Conservation (phyloP, 2,888 invertebrate genomes). For the Minunthozetes semirufus region DNA sequence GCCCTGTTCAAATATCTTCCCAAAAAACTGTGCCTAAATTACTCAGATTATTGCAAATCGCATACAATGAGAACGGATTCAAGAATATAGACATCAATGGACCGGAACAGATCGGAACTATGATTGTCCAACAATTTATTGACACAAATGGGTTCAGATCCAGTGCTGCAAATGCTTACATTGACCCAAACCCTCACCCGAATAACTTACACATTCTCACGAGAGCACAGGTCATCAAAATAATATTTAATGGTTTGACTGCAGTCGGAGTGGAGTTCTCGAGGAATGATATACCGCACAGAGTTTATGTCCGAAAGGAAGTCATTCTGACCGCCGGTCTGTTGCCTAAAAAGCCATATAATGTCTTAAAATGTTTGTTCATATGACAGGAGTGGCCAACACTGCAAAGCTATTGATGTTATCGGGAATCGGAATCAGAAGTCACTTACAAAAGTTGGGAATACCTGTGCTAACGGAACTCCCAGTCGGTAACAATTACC, state of each 20-base stretch:
- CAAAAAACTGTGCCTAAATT: too few species aligned
- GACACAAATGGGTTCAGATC: not conserved
- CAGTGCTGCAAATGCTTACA: not conserved
- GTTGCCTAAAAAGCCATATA: too few species aligned
- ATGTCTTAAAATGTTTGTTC: too few species aligned
- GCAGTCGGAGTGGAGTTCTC: not conserved
- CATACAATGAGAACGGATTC: not conserved
- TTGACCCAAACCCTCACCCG: not conserved
- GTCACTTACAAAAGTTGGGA: not conserved
- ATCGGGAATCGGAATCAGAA: not conserved
- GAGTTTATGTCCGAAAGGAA: not conserved
- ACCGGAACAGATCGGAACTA: not conserved
- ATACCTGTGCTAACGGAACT: not conserved
- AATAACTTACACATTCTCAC: not conserved
- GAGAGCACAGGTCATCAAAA: not conserved
- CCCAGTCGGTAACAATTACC: not conserved
- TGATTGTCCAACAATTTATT: not conserved
- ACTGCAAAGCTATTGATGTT: not conserved
- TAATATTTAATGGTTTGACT: not conserved
- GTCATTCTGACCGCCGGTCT: not conserved
- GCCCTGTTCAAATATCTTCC: too few species aligned
- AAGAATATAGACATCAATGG: not conserved
- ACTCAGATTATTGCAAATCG: not conserved
- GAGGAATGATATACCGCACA: not conserved
- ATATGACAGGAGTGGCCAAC: not conserved